phyloP scores from a whole-genome alignment of 2,888 invertebrate species.

The Parnassius smintheus region DNA sequence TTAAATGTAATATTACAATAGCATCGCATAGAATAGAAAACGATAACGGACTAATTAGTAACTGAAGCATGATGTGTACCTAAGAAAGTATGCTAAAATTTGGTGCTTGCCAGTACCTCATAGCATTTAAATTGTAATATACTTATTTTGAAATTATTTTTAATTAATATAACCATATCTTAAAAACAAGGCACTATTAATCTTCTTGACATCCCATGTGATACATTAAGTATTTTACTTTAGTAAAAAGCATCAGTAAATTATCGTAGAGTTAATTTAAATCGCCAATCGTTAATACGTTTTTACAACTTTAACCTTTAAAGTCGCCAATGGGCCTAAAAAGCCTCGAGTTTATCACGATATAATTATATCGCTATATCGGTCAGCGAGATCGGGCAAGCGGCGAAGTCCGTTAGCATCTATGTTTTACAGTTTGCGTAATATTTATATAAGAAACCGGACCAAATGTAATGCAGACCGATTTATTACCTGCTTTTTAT shows the following conservation, averaged over 20 bases:
- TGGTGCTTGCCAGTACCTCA: no score
- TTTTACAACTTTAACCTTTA: constrained; percentile 14
- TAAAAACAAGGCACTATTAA: no score
- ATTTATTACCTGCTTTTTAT: constrained; percentile 32
- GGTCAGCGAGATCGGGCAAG: constrained; percentile 1
- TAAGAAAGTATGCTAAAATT: no score
- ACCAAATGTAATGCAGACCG: constrained; percentile 46
- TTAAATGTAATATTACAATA: no score
- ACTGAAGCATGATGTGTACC: no score
- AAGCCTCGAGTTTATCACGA: constrained; percentile 2
- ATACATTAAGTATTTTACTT: no score
- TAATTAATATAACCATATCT: no score
- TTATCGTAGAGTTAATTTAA: background rate
- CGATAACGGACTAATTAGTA: no score
- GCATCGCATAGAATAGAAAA: no score
- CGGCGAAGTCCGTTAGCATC: constrained; percentile 13
- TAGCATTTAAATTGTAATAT: no score
- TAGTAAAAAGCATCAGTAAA: background rate
- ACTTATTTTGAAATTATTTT: no score
- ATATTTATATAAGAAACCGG: constrained; percentile 71
- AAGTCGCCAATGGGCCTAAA: constrained; percentile 9
- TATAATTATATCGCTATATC: constrained; percentile 9
- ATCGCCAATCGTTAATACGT: background rate
- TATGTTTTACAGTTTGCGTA: constrained; percentile 59
- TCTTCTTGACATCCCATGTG: no score